phyloP scores from a whole-genome alignment of 2,797 vertebrate species.

The Eulemur mongoz region DNA sequence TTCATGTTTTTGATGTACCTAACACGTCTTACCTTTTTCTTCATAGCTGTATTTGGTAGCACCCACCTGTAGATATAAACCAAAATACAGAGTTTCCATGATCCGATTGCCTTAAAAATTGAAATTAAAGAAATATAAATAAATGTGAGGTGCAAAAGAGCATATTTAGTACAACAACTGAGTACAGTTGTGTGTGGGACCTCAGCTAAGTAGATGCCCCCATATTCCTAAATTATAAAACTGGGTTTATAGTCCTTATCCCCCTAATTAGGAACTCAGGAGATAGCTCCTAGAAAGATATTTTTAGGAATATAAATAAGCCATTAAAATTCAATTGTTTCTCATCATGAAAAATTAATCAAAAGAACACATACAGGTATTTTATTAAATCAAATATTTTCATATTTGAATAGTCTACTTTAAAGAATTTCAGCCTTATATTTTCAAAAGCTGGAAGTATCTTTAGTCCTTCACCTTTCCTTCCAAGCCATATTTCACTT shows the following conservation, averaged over 20 bases:
- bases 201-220: not conserved
- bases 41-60: conserved; percentile 98
- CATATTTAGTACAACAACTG: conserved; percentile 1
- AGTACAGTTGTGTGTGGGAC: not conserved
- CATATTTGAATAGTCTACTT: not conserved
- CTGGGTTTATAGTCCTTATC: not conserved
- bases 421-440: not conserved
- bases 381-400: conserved; percentile 43
- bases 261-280: not conserved
- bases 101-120: conserved; percentile 46
- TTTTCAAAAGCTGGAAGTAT: conserved; percentile 48
- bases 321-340: conserved; percentile 41
- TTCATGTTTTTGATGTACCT: conserved; percentile 48
- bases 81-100: conserved; percentile 69
- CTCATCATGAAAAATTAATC: conserved; percentile 39
- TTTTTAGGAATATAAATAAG: conserved; percentile 56
- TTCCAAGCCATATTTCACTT: conserved; percentile 55
- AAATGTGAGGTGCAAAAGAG: conserved; percentile 37
- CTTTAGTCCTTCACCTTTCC: conserved; percentile 35
- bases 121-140: conserved; percentile 17
- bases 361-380: not conserved
- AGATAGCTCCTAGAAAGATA: not conserved
- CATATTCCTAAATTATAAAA: conserved; percentile 62
- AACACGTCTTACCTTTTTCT: conserved; percentile 93
- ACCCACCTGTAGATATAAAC: conserved; percentile 83